Evolutionary conservation across 2,797 vertebrate species (phyloP).

Genomic region (Myotis vivesi): DNA sequence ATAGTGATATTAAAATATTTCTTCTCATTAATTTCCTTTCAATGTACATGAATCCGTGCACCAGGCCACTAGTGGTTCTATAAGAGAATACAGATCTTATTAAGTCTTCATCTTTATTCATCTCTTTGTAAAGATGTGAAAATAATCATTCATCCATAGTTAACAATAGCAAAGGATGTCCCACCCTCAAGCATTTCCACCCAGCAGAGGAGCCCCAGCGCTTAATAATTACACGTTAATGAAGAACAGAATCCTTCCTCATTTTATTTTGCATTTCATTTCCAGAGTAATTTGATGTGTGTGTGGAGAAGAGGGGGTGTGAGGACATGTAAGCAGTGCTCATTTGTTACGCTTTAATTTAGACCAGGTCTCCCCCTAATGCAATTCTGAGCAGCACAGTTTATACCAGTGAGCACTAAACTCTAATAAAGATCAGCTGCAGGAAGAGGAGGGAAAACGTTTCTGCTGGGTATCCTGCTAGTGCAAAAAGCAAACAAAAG

Average conservation of each 20-base stretch:
- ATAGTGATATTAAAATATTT: too few relatives aligned
- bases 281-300: conserved; percentile 69
- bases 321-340: conserved; percentile 70
- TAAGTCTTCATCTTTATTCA: neutral
- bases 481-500: neutral
- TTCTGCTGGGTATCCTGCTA: neutral
- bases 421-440: conserved; percentile 65
- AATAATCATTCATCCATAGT: neutral
- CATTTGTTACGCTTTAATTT: conserved; percentile 68
- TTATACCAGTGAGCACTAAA: conserved; percentile 48
- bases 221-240: conserved; percentile 63
- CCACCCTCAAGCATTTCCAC: neutral
- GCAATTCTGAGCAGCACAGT: conserved; percentile 48
- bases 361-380: conserved; percentile 69
- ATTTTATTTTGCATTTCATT: conserved; percentile 74
- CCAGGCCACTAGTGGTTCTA: neutral
- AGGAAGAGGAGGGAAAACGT: neutral
- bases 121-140: conserved; percentile 41
- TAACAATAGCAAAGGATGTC: neutral
- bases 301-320: conserved; percentile 48
- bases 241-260: conserved; percentile 58
- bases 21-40: too few relatives aligned
- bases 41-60: too few relatives aligned
- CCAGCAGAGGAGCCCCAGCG: conserved; percentile 27
- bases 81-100: neutral